Evolutionary conservation across 1,140 invertebrate species (phyloP).

Genomic region (Manduca sexta): DNA sequence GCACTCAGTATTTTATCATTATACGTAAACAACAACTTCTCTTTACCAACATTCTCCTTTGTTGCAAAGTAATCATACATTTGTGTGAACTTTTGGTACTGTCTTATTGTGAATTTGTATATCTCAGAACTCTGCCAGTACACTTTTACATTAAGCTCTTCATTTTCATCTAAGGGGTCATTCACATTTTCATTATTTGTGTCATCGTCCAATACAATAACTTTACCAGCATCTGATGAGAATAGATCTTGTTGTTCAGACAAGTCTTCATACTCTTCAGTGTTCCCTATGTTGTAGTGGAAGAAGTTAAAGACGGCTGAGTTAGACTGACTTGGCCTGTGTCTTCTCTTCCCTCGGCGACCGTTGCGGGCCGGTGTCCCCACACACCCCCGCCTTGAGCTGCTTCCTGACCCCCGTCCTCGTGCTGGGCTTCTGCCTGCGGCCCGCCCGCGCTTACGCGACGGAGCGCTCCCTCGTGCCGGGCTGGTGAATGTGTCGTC

Average conservation of each 20-base stretch:
- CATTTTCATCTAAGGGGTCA: conserved; percentile 24
- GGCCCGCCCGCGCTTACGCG: too few species aligned
- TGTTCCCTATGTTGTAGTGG: conserved; percentile 49
- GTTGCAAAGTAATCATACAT: conserved; percentile 47
- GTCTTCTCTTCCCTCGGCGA: conserved; percentile 5
- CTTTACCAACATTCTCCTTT: conserved; percentile 31
- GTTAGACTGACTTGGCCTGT: too few species aligned
- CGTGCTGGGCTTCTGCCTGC: too few species aligned
- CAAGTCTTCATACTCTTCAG: conserved; percentile 43
- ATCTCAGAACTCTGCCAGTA: conserved; percentile 46
- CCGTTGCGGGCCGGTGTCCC: conserved; percentile 4
- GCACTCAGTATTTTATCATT: conserved; percentile 41
- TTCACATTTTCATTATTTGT: conserved; percentile 16
- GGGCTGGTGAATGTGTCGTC: too few species aligned
- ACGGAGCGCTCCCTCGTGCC: too few species aligned
- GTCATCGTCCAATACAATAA: conserved; percentile 22
- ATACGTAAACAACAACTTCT: conserved; percentile 45
- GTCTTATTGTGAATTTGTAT: conserved; percentile 41
- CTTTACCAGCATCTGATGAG: conserved; percentile 13
- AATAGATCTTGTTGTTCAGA: conserved; percentile 37
- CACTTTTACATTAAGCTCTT: conserved; percentile 54
- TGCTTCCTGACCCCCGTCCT: neutral
- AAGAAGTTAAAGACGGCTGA: too few species aligned
- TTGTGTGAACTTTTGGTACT: conserved; percentile 43
- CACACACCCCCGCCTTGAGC: neutral